Evolutionary conservation across 2,113 vertebrate genomes (phyloP), one percentile per base, ranked within the genome.

Genomic region (Naja naja): DNA sequence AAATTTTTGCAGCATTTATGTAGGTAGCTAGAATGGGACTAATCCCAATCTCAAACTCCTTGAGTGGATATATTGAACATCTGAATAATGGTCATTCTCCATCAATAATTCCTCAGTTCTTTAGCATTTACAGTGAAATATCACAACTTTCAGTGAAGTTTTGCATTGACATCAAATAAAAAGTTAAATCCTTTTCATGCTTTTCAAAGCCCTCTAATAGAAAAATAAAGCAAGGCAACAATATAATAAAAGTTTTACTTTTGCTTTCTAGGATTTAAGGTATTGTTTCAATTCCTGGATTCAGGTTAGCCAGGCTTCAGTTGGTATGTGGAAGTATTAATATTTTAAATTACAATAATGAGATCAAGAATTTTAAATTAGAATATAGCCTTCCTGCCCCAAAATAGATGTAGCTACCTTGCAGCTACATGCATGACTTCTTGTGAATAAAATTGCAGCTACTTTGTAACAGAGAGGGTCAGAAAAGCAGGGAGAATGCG

Each of bases 331-430:
- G 88, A 43, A 58, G 54, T 91, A 92, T 91, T 88, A 53, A 88
- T 85, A 64, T 94, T 53, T 56, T 74, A 89, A 45, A 9, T 11
- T 30, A 91, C 85, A n/a, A 3, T 58, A 54, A 88, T 0, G 30
- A 81, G 93, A 92, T 92, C 54, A 93, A 93, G 87, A 34, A 93
- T 95, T 89, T 93, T 43, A 88, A 64, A 89, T 18, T 91, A 94
- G 16, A 92, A 94, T 30, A 52, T 53, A 88, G 94, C 86, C 94
- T 91, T 95, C 90, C 93, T 89, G 39, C 54, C 53, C 4, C 54
- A 92, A 95, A 89, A 87, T 92, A 92, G 90, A 92, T 91, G 87
- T 47, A 5, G 95, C 96, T 89, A 96, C 95, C 96, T 87, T 92
- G 96, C 39, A 93, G 96, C 96, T 90, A 94, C 94, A 95, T 0